Conservation (phyloP, 2,888 invertebrate species). For the Lasioglossum pauxillum region DNA sequence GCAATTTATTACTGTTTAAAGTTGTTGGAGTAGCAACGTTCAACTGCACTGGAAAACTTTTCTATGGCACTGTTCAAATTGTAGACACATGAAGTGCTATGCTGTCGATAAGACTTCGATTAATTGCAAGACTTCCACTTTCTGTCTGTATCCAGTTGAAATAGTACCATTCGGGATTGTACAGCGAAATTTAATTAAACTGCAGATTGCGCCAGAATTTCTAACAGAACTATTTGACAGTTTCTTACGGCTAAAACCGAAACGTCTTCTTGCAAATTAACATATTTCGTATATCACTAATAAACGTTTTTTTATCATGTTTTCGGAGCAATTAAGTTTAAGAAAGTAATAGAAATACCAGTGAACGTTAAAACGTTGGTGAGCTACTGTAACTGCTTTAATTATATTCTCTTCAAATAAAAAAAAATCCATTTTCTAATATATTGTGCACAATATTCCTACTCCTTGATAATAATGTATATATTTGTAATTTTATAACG, state of each 20-base stretch:
- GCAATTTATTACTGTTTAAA: background rate
- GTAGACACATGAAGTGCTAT: background rate
- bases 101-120: background rate
- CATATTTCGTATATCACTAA: background rate
- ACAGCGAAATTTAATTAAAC: slow-evolving; percentile 8
- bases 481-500: too few relatives aligned
- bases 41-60: background rate
- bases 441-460: background rate
- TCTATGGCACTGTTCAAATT: background rate
- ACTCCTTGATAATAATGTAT: background rate
- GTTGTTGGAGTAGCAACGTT: background rate
- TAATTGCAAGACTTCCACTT: slow-evolving; percentile 5
- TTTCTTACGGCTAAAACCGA: background rate
- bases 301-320: background rate
- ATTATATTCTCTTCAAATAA: background rate
- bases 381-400: background rate
- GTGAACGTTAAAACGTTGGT: background rate
- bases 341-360: background rate
- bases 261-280: background rate
- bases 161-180: background rate
- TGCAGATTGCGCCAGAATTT: background rate
- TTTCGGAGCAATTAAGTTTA: background rate
- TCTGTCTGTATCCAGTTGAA: slow-evolving; percentile 12
- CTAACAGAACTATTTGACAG: background rate
- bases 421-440: background rate